Evolutionary conservation across 2,888 invertebrate genomes (phyloP).

Genomic region (Morpho achilles): DNA sequence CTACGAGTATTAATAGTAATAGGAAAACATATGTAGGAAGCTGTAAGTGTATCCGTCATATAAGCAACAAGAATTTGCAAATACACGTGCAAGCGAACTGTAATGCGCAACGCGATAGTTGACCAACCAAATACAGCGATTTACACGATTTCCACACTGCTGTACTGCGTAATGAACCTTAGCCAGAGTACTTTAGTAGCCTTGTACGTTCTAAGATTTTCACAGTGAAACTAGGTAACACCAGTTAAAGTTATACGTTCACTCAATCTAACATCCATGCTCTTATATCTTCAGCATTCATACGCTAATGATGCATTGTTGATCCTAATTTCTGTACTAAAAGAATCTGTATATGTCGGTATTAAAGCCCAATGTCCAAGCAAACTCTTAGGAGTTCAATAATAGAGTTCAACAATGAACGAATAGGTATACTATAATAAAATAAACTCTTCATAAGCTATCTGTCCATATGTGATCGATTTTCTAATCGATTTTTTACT

Average conservation of each 20-base stretch:
- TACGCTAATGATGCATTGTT: no score
- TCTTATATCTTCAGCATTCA: no score
- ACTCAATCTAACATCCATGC: background rate
- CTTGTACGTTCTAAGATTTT: constrained; percentile 16
- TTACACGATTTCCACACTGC: constrained; percentile 28
- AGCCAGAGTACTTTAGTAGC: constrained; percentile 12
- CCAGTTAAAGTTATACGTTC: constrained; percentile 1
- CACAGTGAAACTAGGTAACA: constrained; percentile 1
- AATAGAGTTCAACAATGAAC: no score
- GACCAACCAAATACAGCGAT: constrained; percentile 24
- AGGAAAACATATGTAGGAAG: background rate
- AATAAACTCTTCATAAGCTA: no score
- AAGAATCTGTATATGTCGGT: no score
- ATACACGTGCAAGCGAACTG: constrained; percentile 13
- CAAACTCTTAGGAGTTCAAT: no score
- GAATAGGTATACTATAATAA: no score
- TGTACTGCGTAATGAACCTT: constrained; percentile 27
- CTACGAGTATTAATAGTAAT: no score
- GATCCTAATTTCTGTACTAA: no score
- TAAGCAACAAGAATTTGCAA: constrained; percentile 7
- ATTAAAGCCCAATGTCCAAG: no score
- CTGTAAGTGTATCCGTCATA: background rate
- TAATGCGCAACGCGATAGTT: constrained; percentile 30
- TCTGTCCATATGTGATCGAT: no score
- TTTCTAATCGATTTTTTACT: no score